Evolutionary conservation across 2,888 invertebrate genomes (phyloP).

Genomic region (Oxyscelio sp.): DNA sequence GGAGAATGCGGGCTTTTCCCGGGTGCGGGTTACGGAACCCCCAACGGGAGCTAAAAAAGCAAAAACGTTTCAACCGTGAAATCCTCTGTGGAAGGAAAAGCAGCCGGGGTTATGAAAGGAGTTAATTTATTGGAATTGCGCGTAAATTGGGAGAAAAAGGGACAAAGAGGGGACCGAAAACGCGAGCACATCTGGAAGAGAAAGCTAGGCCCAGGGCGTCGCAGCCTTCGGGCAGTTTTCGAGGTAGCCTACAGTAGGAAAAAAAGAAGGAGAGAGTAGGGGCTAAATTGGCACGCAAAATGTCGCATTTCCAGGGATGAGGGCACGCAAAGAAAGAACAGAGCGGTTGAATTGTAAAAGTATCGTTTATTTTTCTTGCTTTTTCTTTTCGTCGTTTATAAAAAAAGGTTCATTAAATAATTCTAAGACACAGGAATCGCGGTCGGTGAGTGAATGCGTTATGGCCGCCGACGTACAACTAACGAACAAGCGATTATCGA

Average conservation of each 20-base stretch:
- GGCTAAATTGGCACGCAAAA: background rate
- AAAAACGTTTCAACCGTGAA: conserved; percentile 1
- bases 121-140: conserved; percentile 21
- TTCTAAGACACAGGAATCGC: conserved; percentile 77
- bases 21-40: background rate
- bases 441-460: conserved; percentile 85
- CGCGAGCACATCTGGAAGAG: conserved; percentile 85
- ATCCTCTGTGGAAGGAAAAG: conserved; percentile 21
- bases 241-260: no score
- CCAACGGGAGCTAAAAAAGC: background rate
- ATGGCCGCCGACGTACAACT: conserved; percentile 77
- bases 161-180: conserved; percentile 79
- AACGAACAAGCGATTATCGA: conserved; percentile 62
- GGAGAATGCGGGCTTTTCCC: conserved; percentile 13
- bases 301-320: background rate
- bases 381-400: conserved; percentile 28
- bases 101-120: background rate
- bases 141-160: conserved; percentile 58
- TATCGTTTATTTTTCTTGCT: conserved; percentile 73
- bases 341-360: conserved; percentile 48
- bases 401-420: conserved; percentile 72
- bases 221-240: conserved; percentile 78
- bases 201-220: conserved; percentile 79
- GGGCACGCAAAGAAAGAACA: background rate
- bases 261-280: conserved; percentile 38